phyloP scores from a whole-genome alignment of 2,888 invertebrate genomes.

The Caenorhabditis macrosperma region DNA sequence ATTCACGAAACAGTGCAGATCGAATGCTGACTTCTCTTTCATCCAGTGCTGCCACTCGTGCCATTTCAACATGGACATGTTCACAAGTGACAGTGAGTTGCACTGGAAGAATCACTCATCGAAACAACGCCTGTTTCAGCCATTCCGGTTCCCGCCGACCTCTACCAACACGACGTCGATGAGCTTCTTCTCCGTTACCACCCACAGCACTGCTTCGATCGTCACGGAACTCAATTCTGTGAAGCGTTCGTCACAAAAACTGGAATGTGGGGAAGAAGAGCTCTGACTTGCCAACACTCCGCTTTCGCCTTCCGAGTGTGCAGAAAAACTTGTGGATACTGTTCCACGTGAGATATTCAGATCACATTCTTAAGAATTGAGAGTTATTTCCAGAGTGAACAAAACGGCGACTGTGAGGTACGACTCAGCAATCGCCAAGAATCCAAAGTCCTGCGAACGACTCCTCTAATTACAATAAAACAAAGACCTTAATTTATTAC shows the following conservation, averaged over 20 bases:
- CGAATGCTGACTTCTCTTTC: conserved; percentile 73
- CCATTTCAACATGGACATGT: conserved; percentile 71
- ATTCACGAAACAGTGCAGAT: conserved; percentile 71
- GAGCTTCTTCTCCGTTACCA: conserved; percentile 66
- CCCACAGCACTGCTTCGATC: conserved; percentile 67
- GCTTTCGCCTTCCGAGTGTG: conserved; percentile 75
- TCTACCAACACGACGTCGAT: conserved; percentile 72
- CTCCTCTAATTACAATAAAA: conserved; percentile 57
- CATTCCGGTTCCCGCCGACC: conserved; percentile 62
- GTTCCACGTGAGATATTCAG: conserved; percentile 53
- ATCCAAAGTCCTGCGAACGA: conserved; percentile 68
- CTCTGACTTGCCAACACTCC: conserved; percentile 70
- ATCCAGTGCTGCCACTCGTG: conserved; percentile 76
- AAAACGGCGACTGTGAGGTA: conserved; percentile 67
- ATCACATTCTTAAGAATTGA: background rate
- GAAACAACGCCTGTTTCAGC: too few species aligned
- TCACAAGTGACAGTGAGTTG: conserved; percentile 61
- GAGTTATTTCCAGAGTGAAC: conserved; percentile 55
- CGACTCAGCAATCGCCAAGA: conserved; percentile 67
- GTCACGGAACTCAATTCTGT: conserved; percentile 70
- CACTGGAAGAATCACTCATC: too few species aligned
- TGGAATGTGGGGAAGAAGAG: conserved; percentile 65
- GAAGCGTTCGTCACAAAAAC: conserved; percentile 65
- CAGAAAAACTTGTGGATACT: conserved; percentile 74
- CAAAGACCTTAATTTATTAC: conserved; percentile 2